These are phyloP conservation scores for Heptranchias perlo DNA, from an alignment of 2,113 vertebrate genomes.

Conservation along the genomic window DNA sequence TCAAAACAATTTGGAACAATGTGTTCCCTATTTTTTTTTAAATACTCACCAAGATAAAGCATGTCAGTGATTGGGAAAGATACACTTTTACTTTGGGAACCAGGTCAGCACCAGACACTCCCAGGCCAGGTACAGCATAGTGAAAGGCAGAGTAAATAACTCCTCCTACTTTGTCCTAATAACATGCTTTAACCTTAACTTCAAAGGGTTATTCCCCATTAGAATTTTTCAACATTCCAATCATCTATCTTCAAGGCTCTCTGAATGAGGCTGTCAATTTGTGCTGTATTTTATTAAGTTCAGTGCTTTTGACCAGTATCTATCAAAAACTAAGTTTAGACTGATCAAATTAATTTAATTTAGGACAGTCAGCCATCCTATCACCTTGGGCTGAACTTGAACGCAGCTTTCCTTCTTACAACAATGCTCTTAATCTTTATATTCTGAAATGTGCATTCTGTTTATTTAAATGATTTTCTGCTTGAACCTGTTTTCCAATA, in stretches of 20 bases:
- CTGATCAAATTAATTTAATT: background rate
- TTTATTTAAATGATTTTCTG: background rate
- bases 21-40: background rate
- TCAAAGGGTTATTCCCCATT: background rate
- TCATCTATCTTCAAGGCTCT: background rate
- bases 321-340: background rate
- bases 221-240: background rate
- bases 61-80: background rate
- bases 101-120: background rate
- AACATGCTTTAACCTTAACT: background rate
- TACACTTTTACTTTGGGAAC: background rate
- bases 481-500: background rate
- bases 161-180: background rate
- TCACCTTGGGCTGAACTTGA: background rate
- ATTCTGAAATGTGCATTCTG: background rate
- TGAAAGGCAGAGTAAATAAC: background rate
- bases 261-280: background rate
- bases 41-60: background rate
- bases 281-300: background rate
- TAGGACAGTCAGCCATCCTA: background rate
- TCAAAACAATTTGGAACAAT: background rate
- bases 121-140: background rate
- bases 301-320: background rate
- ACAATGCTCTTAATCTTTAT: background rate
- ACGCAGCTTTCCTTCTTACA: background rate